Base-by-base conservation (phyloP, 2,113 vertebrate genomes). In the Tachysurus vachellii region DNA sequence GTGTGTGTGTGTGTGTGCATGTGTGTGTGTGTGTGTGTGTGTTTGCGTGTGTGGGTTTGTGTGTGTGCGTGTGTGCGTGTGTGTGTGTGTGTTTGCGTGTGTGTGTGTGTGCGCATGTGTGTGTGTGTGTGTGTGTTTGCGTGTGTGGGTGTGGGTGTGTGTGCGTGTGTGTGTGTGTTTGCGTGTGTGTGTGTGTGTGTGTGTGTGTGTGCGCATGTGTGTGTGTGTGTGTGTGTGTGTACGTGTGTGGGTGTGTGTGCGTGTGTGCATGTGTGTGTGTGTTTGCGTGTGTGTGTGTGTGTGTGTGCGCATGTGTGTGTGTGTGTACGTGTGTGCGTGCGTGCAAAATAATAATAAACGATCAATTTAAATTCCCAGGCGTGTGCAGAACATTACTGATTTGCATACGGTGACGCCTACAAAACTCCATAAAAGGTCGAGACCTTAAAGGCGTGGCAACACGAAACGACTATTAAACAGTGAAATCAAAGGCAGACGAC, bases 1-100 rank as follows among this genome's bases (percentile, higher is more conserved):
- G 28, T 84, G n/a, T n/a, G 13, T 61, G 66, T 83, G 80, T 87
- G 86, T 83, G 86, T 62, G 80, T 76, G 68, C 64, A 56, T 83
- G 71, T 66, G 71, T 66, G 62, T 73, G 64, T 73, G 53, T 86
- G 28, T 70, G 77, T 57, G 77, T 81, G 85, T 70, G 75, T 61
- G 19, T 17, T 1, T 54, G 64, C 13, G 26, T 59, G 77, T 36
- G 36, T 36, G 36, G 1, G 36, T 36, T 53, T 50, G 82, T 66
- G n/a, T 10, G 36, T 23, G 64, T 47, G 19, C 28, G 42, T 42
- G 61, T 86, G 61, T 31, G 26, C 56, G 2, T 71, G 82, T 71
- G n/a, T n/a, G n/a, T n/a, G n/a, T n/a, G n/a, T n/a, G n/a, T n/a
- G n/a, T n/a, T n/a, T n/a, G n/a, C n/a, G n/a, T n/a, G n/a, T n/a